Percentiles rank a stretch among this genome's conserved stretches.
Evolutionary conservation across 92 coral and sea anemone species (phyloP).

Genomic region (Porites divaricata): DNA sequence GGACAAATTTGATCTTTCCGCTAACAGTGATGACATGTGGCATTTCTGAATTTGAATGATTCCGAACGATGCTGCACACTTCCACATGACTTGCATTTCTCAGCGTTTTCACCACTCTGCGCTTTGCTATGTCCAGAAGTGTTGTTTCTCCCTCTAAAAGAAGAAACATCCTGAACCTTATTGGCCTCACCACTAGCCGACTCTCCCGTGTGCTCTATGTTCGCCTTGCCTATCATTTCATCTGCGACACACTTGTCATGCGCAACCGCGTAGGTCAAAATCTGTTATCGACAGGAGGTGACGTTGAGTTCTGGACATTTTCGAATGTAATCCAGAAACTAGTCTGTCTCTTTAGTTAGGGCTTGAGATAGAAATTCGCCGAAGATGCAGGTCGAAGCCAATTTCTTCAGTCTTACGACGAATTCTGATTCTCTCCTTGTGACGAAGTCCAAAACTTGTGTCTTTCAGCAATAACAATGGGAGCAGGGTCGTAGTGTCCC

Average conservation of each 20-base stretch:
- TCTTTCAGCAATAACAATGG: constrained; percentile 17
- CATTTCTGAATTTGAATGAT: no score
- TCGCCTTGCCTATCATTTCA: no score
- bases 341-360: constrained; percentile 22
- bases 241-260: no score
- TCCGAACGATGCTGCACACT: no score
- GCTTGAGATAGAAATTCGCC: constrained; percentile 26
- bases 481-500: no score
- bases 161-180: constrained; percentile 20
- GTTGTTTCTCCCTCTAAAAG: neutral
- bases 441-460: constrained; percentile 28
- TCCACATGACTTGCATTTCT: no score
- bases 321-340: constrained; percentile 43
- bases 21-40: no score
- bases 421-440: constrained; percentile 32
- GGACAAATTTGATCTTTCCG: constrained; percentile 35
- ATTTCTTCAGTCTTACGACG: constrained; percentile 34
- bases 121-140: neutral
- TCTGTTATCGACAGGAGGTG: neutral
- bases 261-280: no score
- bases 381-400: constrained; percentile 42
- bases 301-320: constrained; percentile 32
- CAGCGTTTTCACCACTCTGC: neutral
- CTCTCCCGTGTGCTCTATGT: neutral
- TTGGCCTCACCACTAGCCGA: constrained; percentile 9